Evolutionary conservation across 2,113 vertebrate species (phyloP), one percentile per base, ranked within the genome.

Genomic region (Oncorhynchus gorbuscha): DNA sequence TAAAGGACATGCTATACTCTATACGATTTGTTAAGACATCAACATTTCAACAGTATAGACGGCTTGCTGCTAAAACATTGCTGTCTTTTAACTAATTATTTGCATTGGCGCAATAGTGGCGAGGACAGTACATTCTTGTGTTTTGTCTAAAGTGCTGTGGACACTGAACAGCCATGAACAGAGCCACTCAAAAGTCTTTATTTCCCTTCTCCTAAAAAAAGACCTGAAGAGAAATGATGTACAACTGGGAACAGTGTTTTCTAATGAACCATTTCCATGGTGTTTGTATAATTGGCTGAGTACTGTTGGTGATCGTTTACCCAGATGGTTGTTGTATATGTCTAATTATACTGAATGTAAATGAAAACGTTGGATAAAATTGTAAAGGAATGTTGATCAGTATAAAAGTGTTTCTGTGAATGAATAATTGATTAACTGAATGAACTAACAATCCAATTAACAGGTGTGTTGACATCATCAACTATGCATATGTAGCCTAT

Each of bases 241-340:
- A 18, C 16, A 55, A 55, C 16, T 18, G 51, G 51, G 16, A 55
- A 55, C 51, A 55, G 14, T 45, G 39, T 55, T 55, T 55, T 55
- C 51, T 55, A 18, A 3, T 62, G 2, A 58, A 58, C 55, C 18
- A 5, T 11, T 24, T 24, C 22, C 22, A 12, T 20, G 9, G 9
- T 70, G 39, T 49, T 70, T 12, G 39, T 70, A 70, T 22, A 18
- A 22, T n/a, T 70, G 69, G 20, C 45, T 48, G 20, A 70, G 39
- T 26, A 69, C 18, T 24, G n/a, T 70, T 48, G 9, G 30, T 69
- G 9, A 7, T 45, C 39, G 32, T 49, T 70, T 20, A 24, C 69
- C 59, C 30, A 24, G 45, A 70, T 70, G 45, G 39, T 24, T 49
- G 69, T 70, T 49, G 45, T 70, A 70, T 24, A 49, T 51, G 39